Percentiles rank a stretch among this genome's conserved stretches.
Evolutionary conservation across 1,140 invertebrate species (phyloP).

Genomic region (Onthophagus taurus): DNA sequence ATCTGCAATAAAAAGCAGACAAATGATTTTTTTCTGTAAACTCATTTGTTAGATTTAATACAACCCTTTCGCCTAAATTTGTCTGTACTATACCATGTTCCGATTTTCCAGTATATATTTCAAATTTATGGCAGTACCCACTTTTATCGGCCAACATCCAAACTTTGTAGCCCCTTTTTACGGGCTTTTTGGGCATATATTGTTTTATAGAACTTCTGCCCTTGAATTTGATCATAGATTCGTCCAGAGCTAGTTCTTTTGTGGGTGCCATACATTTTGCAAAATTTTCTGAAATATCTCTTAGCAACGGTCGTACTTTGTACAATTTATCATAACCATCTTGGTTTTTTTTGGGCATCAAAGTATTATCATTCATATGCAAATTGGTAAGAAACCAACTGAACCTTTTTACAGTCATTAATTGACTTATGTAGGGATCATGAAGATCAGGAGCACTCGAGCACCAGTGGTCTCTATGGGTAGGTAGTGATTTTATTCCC

Average conservation of each 20-base stretch:
- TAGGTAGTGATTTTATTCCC: no score
- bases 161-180: constrained; percentile 11
- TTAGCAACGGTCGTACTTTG: constrained; percentile 32
- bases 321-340: constrained; percentile 35
- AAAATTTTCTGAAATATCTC: constrained; percentile 20
- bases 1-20: no score
- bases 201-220: constrained; percentile 33
- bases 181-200: constrained; percentile 40
- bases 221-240: constrained; percentile 37
- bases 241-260: constrained; percentile 28
- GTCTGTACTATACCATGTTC: constrained; percentile 21
- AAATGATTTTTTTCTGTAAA: no score
- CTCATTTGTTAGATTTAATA: no score
- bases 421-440: constrained; percentile 1
- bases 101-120: constrained; percentile 21
- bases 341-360: constrained; percentile 16
- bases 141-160: constrained; percentile 6
- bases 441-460: background rate
- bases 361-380: constrained; percentile 11
- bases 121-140: constrained; percentile 9
- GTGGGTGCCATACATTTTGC: constrained; percentile 17
- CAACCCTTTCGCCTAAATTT: no score
- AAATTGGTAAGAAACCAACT: constrained; percentile 1
- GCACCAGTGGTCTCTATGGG: constrained; percentile 8
- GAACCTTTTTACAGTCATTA: constrained; percentile 8